These are phyloP conservation scores for Hydractinia echinata DNA, from an alignment of 30 jellyfish, hydroid and myxozoan genomes.

Conservation along the genomic window DNA sequence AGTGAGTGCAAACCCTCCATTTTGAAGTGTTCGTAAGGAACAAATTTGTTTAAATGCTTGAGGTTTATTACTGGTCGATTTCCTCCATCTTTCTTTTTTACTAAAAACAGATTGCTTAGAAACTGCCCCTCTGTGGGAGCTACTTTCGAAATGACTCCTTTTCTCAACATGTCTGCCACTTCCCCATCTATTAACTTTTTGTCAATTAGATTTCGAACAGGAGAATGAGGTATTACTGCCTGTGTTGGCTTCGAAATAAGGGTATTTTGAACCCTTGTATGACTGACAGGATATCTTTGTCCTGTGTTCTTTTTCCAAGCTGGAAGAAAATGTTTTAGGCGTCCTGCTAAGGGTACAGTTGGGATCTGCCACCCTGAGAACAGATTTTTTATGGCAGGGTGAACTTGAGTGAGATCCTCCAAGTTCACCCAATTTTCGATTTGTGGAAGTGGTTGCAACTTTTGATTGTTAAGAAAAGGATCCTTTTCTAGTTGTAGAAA, in stretches of 20 bases:
- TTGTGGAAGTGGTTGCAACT: neutral
- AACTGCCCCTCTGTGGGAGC: neutral
- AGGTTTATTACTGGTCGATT: slow-evolving; percentile 3
- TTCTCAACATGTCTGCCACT: slow-evolving; percentile 2
- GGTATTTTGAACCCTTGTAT: neutral
- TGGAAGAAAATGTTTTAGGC: neutral
- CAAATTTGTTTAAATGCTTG: neutral
- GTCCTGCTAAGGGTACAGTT: slow-evolving; percentile 5
- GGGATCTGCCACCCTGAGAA: slow-evolving; percentile 15
- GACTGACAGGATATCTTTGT: neutral
- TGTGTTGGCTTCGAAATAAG: neutral
- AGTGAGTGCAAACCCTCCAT: slow-evolving; percentile 18
- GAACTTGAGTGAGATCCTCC: neutral
- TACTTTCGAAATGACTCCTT: neutral
- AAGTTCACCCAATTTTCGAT: neutral
- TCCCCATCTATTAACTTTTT: neutral
- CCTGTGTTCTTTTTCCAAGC: neutral
- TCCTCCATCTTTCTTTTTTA: slow-evolving; percentile 10
- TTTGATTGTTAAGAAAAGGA: neutral
- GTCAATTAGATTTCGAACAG: neutral
- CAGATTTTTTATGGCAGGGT: neutral
- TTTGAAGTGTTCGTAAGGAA: slow-evolving; percentile 16
- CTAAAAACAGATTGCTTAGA: neutral
- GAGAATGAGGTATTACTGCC: neutral
- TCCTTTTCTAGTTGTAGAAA: neutral